These are phyloP conservation scores for Ctenochaetus hawaiiensis DNA, from an alignment of 2,797 vertebrate genomes.

Conservation along the genomic window DNA sequence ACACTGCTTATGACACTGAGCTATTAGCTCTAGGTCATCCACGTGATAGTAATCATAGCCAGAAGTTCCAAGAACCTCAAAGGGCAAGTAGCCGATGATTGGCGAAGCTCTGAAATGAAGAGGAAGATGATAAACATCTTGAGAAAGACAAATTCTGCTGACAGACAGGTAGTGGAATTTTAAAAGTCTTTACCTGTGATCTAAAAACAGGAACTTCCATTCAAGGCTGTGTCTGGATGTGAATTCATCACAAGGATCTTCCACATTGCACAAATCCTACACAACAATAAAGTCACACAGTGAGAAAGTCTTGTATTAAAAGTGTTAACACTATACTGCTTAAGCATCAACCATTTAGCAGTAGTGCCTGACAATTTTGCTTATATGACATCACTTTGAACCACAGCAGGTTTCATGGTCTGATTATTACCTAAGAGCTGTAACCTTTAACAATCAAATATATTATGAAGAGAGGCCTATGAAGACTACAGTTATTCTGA, in stretches of 20 bases:
- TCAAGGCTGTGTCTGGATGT: slow-evolving; percentile 98
- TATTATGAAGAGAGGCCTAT: slow-evolving; percentile 2
- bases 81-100: slow-evolving; percentile 98
- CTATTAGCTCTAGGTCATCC: slow-evolving; percentile 96
- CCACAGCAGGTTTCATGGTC: not conserved
- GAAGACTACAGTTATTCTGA: not conserved
- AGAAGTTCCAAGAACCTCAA: slow-evolving; percentile 98
- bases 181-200: slow-evolving; percentile 90
- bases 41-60: slow-evolving; percentile 99
- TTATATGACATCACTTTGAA: slow-evolving; percentile 3
- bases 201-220: slow-evolving; percentile 99
- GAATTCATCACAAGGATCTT: slow-evolving; percentile 97
- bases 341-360: slow-evolving; percentile 4
- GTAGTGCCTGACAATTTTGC: slow-evolving; percentile 5
- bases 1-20: slow-evolving; percentile 98
- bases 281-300: slow-evolving; percentile 48
- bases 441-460: slow-evolving; percentile 4
- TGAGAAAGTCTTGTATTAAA: not conserved
- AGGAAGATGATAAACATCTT: not conserved
- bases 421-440: slow-evolving; percentile 7
- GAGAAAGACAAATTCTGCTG: too few relatives aligned
- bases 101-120: slow-evolving; percentile 92
- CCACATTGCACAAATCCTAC: slow-evolving; percentile 98
- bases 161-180: too few relatives aligned
- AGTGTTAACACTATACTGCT: not conserved